Evolutionary conservation across 2,113 vertebrate species (phyloP), one percentile per base, ranked within the genome.

Genomic region (Tragulus kanchil): DNA sequence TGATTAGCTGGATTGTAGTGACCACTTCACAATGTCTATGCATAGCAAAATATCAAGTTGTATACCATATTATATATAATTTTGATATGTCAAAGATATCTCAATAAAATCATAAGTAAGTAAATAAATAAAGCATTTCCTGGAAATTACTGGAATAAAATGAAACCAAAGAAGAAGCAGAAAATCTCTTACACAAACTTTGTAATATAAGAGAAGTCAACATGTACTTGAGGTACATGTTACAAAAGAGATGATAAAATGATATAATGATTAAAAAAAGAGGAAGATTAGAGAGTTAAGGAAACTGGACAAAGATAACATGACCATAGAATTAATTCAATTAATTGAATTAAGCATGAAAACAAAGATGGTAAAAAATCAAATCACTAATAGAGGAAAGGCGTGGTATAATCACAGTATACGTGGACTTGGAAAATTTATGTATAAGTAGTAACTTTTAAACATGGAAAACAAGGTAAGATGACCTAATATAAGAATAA

Each of bases 251-350:
- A 85, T 42, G 8, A n/a, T 78, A 64, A 79, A 61, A 92, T 14
- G 42, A 75, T 31, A 73, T 42, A 69, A 85, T 9, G 3, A 54
- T 84, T 36, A 36, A 71, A 79, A 61, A 92, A 10, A 85, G 58
- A 54, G 56, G 50, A 42, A 84, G 58, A 78, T 10, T 48, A 64
- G n/a, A 69, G 3, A 79, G 21, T 21, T 92, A 87, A 94, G 23
- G 15, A 94, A 89, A 85, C 45, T 84, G 14, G 9, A 62, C 11
- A 78, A 89, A 94, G 85, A 13, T 64, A 89, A 88, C n/a, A 42
- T 19, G 64, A 59, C 71, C 19, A 69, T 5, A 79, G 61, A 85
- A 71, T 16, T 81, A 59, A 75, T n/a, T 81, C 45, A 67, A 82
- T 83, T 36, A 58, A 59, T 82, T 86, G 52, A 58, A 59, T 82